Evolutionary conservation across 2,888 invertebrate genomes (phyloP).

Genomic region (Drosophila peninsularis): DNA sequence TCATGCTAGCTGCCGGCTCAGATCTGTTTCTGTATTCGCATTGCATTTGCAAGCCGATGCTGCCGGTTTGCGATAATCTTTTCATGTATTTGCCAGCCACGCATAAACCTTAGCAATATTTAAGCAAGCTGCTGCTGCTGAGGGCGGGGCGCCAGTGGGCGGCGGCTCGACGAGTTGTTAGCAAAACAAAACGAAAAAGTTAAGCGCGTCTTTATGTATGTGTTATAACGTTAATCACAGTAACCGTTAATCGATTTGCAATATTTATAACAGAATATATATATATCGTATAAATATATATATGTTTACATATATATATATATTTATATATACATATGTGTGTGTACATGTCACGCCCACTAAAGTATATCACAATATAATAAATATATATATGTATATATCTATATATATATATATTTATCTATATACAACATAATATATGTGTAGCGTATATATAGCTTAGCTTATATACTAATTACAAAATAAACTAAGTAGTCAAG

Average conservation of each 20-base stretch:
- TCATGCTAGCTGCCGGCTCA: conserved; percentile 2
- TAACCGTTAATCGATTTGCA: conserved; percentile 66
- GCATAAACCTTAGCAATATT: conserved; percentile 30
- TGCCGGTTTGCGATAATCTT: conserved; percentile 21
- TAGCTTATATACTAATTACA: conserved; percentile 65
- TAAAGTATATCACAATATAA: conserved; percentile 60
- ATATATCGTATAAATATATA: conserved; percentile 10
- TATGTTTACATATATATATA: conserved; percentile 10
- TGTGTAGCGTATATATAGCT: conserved; percentile 56
- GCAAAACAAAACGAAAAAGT: conserved; percentile 8
- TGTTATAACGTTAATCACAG: conserved; percentile 54
- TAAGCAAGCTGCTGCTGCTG: conserved; percentile 3
- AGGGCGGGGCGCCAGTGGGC: conserved; percentile 1
- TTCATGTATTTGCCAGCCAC: conserved; percentile 24
- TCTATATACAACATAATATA: conserved; percentile 16
- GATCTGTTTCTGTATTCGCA: conserved; percentile 4
- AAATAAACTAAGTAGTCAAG: conserved; percentile 55
- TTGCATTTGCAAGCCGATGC: conserved; percentile 39
- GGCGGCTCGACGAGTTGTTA: neutral
- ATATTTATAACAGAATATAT: conserved; percentile 56
- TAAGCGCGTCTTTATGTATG: conserved; percentile 41
- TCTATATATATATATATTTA: neutral
- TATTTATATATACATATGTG: conserved; percentile 10
- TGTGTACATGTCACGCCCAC: conserved; percentile 51
- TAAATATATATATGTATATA: conserved; percentile 36